Percentiles rank a stretch among this genome's conserved stretches.
Evolutionary conservation across 2,888 invertebrate genomes (phyloP).

Genomic region (Podabrus alpinus): DNA sequence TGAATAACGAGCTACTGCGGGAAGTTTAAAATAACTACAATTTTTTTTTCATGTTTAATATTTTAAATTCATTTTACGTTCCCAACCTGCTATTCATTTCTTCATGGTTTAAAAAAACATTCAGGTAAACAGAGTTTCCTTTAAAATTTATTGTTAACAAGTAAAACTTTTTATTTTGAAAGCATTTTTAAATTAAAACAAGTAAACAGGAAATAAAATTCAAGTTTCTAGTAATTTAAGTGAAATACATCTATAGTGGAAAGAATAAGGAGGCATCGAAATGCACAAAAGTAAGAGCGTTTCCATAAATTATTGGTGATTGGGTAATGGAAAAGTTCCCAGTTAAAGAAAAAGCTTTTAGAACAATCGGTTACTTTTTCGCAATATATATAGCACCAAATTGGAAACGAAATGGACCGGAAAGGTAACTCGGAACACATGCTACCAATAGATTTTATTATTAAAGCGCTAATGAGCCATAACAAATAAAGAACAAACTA

Average conservation of each 20-base stretch:
- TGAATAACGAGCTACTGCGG: slow-evolving; percentile 16
- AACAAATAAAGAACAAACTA: slow-evolving; percentile 15
- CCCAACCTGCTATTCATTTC: not conserved
- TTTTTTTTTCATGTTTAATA: not conserved
- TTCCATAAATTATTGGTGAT: slow-evolving; percentile 32
- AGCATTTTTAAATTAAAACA: not conserved
- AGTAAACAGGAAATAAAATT: slow-evolving; percentile 3
- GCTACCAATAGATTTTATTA: slow-evolving; percentile 30
- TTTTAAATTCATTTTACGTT: not conserved
- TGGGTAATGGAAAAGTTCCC: slow-evolving; percentile 33
- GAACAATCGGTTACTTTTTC: slow-evolving; percentile 30
- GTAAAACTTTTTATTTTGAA: not conserved
- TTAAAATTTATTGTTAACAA: not conserved
- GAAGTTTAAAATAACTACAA: slow-evolving; percentile 3
- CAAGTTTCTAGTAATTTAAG: slow-evolving; percentile 2
- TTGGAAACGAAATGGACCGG: slow-evolving; percentile 29
- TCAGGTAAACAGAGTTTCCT: not conserved
- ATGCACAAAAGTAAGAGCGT: slow-evolving; percentile 28
- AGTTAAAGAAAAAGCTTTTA: slow-evolving; percentile 32
- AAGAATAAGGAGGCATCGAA: slow-evolving; percentile 16
- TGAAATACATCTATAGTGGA: not conserved
- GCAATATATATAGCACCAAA: slow-evolving; percentile 29
- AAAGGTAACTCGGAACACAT: slow-evolving; percentile 30
- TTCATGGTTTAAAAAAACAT: not conserved
- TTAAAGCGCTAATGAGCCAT: slow-evolving; percentile 26